Evolutionary conservation across 2,888 invertebrate genomes (phyloP).

Genomic region (Ecdyonurus torrentis): DNA sequence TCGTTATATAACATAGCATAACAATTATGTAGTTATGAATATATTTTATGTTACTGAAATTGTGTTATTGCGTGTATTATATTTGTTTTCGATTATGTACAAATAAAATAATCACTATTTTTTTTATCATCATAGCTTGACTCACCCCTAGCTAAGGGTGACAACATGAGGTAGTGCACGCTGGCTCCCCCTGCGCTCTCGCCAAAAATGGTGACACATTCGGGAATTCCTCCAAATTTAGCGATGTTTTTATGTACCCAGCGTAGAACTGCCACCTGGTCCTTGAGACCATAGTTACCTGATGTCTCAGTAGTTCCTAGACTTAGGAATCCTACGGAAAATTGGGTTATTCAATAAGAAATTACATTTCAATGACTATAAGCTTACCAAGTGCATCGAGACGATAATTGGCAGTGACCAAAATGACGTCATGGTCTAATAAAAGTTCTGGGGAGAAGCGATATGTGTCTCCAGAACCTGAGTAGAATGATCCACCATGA

Average conservation of each 20-base stretch:
- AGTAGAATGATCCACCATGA: constrained; percentile 10
- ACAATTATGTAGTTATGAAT: no score
- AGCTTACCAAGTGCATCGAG: constrained; percentile 31
- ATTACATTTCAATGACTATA: not conserved
- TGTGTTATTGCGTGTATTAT: no score
- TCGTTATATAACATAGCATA: no score
- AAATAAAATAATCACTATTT: not conserved
- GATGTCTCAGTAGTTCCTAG: constrained; percentile 30
- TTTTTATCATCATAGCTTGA: not conserved
- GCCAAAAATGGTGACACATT: constrained; percentile 32
- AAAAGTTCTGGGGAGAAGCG: constrained; percentile 3
- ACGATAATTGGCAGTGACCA: constrained; percentile 14
- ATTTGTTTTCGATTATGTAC: no score
- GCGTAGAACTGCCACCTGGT: constrained; percentile 30
- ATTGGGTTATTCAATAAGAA: not conserved
- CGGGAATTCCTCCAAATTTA: constrained; percentile 33
- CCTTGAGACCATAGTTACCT: constrained; percentile 35
- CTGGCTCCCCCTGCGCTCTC: constrained; percentile 35
- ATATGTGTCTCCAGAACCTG: constrained; percentile 6
- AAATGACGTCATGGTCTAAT: constrained; percentile 10
- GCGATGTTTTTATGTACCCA: constrained; percentile 34
- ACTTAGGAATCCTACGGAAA: constrained; percentile 34
- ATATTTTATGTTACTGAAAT: no score
- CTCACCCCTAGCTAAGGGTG: constrained; percentile 20
- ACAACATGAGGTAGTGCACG: constrained; percentile 28